phyloP scores from a whole-genome alignment of 1,140 invertebrate genomes.

The Neodiprion lecontei region DNA sequence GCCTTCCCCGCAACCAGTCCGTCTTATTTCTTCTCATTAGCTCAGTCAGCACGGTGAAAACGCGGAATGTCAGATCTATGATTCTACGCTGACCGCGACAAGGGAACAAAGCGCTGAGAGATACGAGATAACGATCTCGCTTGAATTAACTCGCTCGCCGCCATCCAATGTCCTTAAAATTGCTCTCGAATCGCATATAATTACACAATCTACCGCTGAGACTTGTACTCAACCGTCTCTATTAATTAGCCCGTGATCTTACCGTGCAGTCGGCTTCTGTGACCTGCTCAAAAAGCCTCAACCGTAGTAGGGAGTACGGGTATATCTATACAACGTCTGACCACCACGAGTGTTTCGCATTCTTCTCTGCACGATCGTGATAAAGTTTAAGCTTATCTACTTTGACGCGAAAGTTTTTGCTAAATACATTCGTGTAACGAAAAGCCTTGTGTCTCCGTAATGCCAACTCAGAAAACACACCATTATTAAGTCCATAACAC shows the following conservation, averaged over 20 bases:
- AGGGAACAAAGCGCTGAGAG: slow-evolving; percentile 6
- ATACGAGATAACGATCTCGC: slow-evolving; percentile 4
- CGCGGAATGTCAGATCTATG: slow-evolving; percentile 7
- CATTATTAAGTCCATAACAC: too few relatives aligned
- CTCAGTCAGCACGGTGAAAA: neutral
- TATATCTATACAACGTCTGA: too few relatives aligned
- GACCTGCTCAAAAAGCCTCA: too few relatives aligned
- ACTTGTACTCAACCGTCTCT: neutral
- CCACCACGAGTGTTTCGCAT: too few relatives aligned
- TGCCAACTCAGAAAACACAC: too few relatives aligned
- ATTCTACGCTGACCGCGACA: neutral
- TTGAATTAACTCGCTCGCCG: neutral
- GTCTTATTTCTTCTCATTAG: neutral
- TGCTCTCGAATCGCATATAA: neutral
- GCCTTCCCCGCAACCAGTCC: neutral
- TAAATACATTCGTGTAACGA: too few relatives aligned
- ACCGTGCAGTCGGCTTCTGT: neutral
- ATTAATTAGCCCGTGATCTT: slow-evolving; percentile 2
- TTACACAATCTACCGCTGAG: neutral
- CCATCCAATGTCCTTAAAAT: slow-evolving; percentile 3
- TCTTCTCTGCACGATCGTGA: too few relatives aligned
- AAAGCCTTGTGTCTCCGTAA: too few relatives aligned
- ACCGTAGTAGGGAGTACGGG: too few relatives aligned
- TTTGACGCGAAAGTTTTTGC: too few relatives aligned
- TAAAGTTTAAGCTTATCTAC: too few relatives aligned